Base-by-base conservation (phyloP, 2,888 invertebrate genomes). In the Synergus gifuensis region DNA sequence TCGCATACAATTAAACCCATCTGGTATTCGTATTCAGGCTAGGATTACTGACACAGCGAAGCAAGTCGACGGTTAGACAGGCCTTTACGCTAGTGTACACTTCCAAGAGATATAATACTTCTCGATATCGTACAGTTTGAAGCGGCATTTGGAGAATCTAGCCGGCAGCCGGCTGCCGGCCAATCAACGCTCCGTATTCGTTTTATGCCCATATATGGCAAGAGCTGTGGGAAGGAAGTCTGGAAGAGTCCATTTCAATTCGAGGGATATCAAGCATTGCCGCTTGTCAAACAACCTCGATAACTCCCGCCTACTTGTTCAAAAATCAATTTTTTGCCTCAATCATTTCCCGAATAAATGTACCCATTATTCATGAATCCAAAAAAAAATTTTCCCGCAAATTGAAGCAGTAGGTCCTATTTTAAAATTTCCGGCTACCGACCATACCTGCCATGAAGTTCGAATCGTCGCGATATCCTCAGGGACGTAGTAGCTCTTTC, bases 171-270 rank as follows among this genome's bases (percentile, higher is more conserved):
- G 94, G 93, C 92, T 92, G 88, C 91, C 93, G 90, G 93, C 96
- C 96, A 96, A 96, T 96, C 94, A 93, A 92, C 93, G 91, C 87
- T 89, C 94, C 90, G 93, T 91, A 93, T 94, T 94, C 94, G 94
- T 95, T 95, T 94, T 95, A 95, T 96, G 95, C 94, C 96, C 96
- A 95, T 96, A 96, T 96, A 96, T 95, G 96, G 96, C 95, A 95
- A 95, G 94, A 94, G 94, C 94, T 93, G 94, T 93, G 93, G 93
- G 93, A 79, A 44, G 93, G 93, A 88, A 87, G 92, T 86, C 87
- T 86, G 91, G 91, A 85, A 88, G 91, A 90, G 87, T 91, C 91
- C 89, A 92, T 88, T 88, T 76, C 44, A 78, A 73, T 81, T 76
- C 73, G 77, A 63, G 83, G 82, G 69, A 78, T 22, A 78, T n/a